Conservation (phyloP, 2,888 invertebrate genomes). For the Mycalesis mineus region DNA sequence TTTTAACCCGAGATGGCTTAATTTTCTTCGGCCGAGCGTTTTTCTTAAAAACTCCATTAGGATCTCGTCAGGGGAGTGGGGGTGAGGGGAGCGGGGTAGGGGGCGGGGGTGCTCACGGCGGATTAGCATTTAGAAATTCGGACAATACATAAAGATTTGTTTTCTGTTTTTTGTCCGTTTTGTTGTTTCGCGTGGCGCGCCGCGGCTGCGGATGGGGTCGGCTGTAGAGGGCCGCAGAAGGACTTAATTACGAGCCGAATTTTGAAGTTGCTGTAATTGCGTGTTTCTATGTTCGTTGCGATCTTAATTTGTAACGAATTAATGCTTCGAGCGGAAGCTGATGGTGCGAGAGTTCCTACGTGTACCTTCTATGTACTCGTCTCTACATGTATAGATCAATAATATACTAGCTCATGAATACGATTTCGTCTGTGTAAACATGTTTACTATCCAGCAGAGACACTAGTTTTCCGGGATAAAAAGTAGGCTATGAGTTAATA, state of each 20-base stretch:
- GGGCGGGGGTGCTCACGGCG: conserved; percentile 17
- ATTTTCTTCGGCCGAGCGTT: conserved; percentile 50
- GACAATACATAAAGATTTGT: conserved; percentile 30
- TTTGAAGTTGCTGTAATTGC: conserved; percentile 29
- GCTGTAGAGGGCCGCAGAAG: conserved; percentile 28
- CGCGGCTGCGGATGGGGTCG: conserved; percentile 32
- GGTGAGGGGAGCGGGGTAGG: conserved; percentile 31
- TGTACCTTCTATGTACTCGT: no score
- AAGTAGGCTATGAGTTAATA: no score
- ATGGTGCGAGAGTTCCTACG: not conserved
- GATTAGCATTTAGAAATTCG: conserved; percentile 29
- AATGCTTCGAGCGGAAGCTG: conserved; percentile 29
- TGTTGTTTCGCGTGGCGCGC: conserved; percentile 12
- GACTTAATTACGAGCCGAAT: conserved; percentile 38
- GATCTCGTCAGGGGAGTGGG: conserved; percentile 23
- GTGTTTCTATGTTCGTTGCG: conserved; percentile 23
- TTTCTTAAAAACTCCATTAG: conserved; percentile 63
- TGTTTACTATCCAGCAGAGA: no score
- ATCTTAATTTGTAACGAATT: conserved; percentile 23
- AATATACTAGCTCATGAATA: no score
- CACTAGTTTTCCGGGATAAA: no score
- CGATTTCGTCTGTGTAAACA: no score
- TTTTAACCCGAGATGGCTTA: conserved; percentile 73
- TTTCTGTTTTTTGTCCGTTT: conserved; percentile 13
- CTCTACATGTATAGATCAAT: not conserved